Evolutionary conservation across 1,140 invertebrate genomes (phyloP).

Genomic region (Drosophila triauraria): DNA sequence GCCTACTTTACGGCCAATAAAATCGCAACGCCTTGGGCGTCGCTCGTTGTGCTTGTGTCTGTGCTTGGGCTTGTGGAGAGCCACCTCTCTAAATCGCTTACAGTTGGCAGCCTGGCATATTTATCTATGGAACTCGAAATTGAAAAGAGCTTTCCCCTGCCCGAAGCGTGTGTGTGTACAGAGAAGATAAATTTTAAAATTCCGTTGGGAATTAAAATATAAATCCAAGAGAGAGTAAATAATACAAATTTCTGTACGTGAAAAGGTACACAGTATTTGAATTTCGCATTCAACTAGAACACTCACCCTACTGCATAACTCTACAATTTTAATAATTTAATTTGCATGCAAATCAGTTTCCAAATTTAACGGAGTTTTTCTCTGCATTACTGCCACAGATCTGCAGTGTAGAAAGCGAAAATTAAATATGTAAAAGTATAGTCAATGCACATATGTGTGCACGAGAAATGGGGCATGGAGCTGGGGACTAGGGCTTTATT

Average conservation of each 20-base stretch:
- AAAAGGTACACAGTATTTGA: neutral
- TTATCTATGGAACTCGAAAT: constrained; percentile 78
- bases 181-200: constrained; percentile 9
- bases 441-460: constrained; percentile 34
- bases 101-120: constrained; percentile 70
- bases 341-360: too few species aligned
- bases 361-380: neutral
- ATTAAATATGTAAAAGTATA: constrained; percentile 70
- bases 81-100: constrained; percentile 51
- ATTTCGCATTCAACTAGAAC: neutral
- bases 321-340: too few species aligned
- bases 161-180: constrained; percentile 28
- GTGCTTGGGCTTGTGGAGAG: neutral
- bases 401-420: constrained; percentile 61
- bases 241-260: neutral
- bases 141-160: constrained; percentile 61
- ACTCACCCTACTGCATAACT: neutral
- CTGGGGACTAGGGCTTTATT: constrained; percentile 46
- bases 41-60: constrained; percentile 16
- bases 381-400: constrained; percentile 3
- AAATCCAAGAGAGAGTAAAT: neutral
- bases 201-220: neutral
- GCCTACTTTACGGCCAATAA: constrained; percentile 80
- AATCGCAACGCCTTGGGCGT: constrained; percentile 74
- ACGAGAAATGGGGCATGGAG: constrained; percentile 18